Evolutionary conservation across 2,113 vertebrate species (phyloP).

Genomic region (Xiphophorus hellerii): DNA sequence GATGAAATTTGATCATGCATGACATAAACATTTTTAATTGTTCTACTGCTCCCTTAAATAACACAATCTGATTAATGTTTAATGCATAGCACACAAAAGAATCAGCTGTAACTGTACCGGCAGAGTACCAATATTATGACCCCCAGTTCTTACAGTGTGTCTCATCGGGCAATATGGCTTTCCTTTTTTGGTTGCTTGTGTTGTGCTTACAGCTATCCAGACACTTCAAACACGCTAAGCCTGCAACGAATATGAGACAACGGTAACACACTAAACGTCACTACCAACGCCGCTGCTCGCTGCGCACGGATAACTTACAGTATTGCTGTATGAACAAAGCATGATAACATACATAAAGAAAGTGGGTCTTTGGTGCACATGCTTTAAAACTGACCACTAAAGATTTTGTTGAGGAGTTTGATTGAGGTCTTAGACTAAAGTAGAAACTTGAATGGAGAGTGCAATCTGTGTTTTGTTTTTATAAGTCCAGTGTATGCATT

Average conservation of each 20-base stretch:
- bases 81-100: not conserved
- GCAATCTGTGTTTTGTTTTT: slow-evolving; percentile 24
- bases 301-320: slow-evolving; percentile 35
- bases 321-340: slow-evolving; percentile 58
- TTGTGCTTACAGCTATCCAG: slow-evolving; percentile 26
- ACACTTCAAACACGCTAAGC: slow-evolving; percentile 1
- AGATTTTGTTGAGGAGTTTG: no score
- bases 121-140: not conserved
- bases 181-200: slow-evolving; percentile 75
- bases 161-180: slow-evolving; percentile 71
- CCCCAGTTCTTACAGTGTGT: slow-evolving; percentile 19
- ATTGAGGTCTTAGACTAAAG: not conserved
- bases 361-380: slow-evolving; percentile 71
- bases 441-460: slow-evolving; percentile 19
- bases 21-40: not conserved
- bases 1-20: slow-evolving; percentile 6
- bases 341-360: slow-evolving; percentile 37
- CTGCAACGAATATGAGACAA: slow-evolving; percentile 22
- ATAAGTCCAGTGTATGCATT: slow-evolving; percentile 23
- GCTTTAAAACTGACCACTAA: slow-evolving; percentile 25
- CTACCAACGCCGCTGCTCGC: not conserved
- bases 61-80: not conserved
- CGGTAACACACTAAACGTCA: slow-evolving; percentile 25
- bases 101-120: not conserved
- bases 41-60: not conserved